Evolutionary conservation across 2,797 vertebrate genomes (phyloP).

Genomic region (Rhincodon typus): DNA sequence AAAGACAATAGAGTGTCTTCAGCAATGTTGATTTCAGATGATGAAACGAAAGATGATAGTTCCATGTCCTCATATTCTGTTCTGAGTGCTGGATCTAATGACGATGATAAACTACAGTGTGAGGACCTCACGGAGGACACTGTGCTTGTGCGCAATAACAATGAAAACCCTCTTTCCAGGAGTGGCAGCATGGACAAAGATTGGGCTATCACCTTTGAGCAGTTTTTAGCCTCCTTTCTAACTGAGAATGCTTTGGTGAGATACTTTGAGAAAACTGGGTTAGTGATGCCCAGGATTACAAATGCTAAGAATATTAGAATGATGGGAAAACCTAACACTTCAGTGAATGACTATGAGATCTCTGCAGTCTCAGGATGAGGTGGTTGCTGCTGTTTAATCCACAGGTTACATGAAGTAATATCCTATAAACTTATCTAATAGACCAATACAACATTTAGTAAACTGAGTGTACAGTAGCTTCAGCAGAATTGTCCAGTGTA

Average conservation of each 20-base stretch:
- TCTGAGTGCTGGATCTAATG: conserved; percentile 85
- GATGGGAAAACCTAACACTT: conserved; percentile 71
- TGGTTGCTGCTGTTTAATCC: background rate
- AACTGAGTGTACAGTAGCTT: conserved; percentile 32
- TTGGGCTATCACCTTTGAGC: conserved; percentile 96
- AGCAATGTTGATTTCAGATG: conserved; percentile 87
- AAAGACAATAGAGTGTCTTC: conserved; percentile 77
- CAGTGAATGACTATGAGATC: conserved; percentile 87
- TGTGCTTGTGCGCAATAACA: conserved; percentile 72
- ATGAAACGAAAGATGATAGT: conserved; percentile 90
- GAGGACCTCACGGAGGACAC: conserved; percentile 94
- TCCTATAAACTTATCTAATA: conserved; percentile 19
- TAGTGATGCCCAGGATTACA: conserved; percentile 74
- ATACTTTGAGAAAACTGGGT: conserved; percentile 91
- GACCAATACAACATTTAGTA: conserved; percentile 19
- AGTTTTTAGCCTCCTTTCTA: conserved; percentile 89
- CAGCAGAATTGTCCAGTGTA: background rate
- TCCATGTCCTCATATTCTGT: conserved; percentile 96
- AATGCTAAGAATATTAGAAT: conserved; percentile 83
- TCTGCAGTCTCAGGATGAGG: conserved; percentile 75
- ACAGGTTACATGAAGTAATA: background rate
- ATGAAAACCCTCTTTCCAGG: conserved; percentile 56
- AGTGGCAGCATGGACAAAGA: conserved; percentile 83
- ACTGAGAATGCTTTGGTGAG: conserved; percentile 85
- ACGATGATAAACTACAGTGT: conserved; percentile 89